phyloP scores from a whole-genome alignment of 2,113 vertebrate genomes.

The Erinaceus europaeus region DNA sequence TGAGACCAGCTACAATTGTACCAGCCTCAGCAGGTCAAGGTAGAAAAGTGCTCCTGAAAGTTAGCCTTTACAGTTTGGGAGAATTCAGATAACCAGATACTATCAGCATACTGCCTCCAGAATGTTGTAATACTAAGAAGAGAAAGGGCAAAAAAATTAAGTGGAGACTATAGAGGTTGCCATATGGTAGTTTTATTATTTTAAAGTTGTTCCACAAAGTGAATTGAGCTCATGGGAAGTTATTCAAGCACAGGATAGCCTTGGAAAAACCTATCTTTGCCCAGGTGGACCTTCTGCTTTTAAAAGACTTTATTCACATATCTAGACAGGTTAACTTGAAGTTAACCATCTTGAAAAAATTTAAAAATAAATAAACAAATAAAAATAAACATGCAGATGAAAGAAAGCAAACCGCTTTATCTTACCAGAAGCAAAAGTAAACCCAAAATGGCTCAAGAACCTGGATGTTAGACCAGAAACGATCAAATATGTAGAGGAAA shows the following conservation, averaged over 20 bases:
- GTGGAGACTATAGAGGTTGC: neutral
- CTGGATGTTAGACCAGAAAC: too few species aligned
- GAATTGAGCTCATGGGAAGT: slow-evolving; percentile 49
- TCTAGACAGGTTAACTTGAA: slow-evolving; percentile 63
- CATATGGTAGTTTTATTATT: slow-evolving; percentile 11
- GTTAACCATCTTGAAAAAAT: slow-evolving; percentile 54
- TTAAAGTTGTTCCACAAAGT: slow-evolving; percentile 30
- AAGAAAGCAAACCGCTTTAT: too few species aligned
- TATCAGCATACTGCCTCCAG: neutral
- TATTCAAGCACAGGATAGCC: neutral
- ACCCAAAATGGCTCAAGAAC: too few species aligned
- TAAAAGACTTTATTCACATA: slow-evolving; percentile 57
- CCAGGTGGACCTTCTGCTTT: slow-evolving; percentile 52
- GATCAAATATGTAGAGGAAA: too few species aligned
- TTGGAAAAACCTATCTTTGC: slow-evolving; percentile 23
- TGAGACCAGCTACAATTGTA: neutral
- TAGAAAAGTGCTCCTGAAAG: neutral
- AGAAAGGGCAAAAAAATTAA: neutral
- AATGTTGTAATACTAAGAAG: neutral
- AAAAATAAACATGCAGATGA: too few species aligned
- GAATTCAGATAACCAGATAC: neutral
- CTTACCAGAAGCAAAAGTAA: too few species aligned
- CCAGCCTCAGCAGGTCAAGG: neutral
- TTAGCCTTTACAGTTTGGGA: neutral
- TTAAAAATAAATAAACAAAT: too few species aligned